phyloP scores from a whole-genome alignment of 2,888 invertebrate genomes.

The Cataglyphis altisquamis region DNA sequence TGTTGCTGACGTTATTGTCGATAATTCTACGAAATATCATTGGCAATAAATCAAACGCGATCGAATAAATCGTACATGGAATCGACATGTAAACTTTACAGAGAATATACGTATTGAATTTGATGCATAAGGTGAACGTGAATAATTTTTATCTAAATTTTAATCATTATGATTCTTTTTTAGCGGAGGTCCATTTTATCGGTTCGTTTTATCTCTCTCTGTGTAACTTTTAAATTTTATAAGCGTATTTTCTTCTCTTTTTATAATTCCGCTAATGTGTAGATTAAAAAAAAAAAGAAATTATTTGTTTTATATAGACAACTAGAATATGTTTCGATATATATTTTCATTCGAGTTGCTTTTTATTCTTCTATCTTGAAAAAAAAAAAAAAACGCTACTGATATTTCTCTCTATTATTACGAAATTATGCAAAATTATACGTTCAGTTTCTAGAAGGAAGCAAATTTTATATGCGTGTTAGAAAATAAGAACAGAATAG shows the following conservation, averaged over 20 bases:
- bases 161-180: too few relatives aligned
- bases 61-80: not conserved
- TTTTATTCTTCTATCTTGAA: not conserved
- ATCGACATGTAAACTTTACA: not conserved
- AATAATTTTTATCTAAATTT: not conserved
- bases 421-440: not conserved
- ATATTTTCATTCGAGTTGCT: not conserved
- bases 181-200: not conserved
- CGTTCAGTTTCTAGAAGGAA: not conserved
- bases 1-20: not conserved
- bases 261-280: not conserved
- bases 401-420: not conserved
- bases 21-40: slow-evolving; percentile 17
- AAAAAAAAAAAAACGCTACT: not conserved
- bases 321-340: not conserved
- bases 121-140: not conserved
- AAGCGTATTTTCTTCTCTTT: not conserved
- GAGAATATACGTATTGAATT: not conserved
- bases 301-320: slow-evolving; percentile 6
- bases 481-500: not conserved
- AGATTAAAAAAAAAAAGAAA: not conserved
- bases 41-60: not conserved
- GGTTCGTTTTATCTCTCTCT: not conserved
- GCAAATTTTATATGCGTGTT: slow-evolving; percentile 13
- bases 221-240: not conserved